Conservation (phyloP, 1,140 invertebrate genomes). For the Pseudomyrmex gracilis region DNA sequence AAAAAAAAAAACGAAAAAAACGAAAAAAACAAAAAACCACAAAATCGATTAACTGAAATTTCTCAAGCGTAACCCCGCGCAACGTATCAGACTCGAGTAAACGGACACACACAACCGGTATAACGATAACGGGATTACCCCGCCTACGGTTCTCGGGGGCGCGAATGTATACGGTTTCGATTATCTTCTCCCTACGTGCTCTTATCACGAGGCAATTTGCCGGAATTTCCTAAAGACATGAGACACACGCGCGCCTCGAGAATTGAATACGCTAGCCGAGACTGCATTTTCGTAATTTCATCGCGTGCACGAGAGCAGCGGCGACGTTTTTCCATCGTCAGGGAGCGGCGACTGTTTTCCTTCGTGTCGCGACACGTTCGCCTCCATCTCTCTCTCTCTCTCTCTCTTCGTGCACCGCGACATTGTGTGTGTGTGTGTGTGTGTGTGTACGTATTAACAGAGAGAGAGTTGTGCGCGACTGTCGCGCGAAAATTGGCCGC, state of each 20-base stretch:
- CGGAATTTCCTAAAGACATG: constrained; percentile 58
- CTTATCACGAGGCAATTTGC: constrained; percentile 60
- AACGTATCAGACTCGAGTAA: constrained; percentile 21
- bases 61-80: not conserved
- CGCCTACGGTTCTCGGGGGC: constrained; percentile 14
- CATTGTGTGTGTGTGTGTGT: not conserved
- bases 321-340: constrained; percentile 33
- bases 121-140: constrained; percentile 39
- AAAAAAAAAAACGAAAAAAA: not conserved
- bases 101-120: constrained; percentile 29
- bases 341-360: constrained; percentile 6
- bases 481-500: constrained; percentile 1
- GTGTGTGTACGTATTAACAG: not conserved
- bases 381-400: not conserved
- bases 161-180: constrained; percentile 58
- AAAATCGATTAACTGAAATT: constrained; percentile 31
- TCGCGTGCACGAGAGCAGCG: constrained; percentile 21
- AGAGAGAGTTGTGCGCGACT: not conserved
- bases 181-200: constrained; percentile 58
- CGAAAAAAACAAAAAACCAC: not conserved
- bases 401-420: not conserved
- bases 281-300: constrained; percentile 33
- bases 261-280: constrained; percentile 20
- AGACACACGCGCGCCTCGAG: constrained; percentile 31
- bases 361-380: constrained; percentile 16